phyloP scores from a whole-genome alignment of 2,113 vertebrate species.

The Chlorocebus sabaeus region DNA sequence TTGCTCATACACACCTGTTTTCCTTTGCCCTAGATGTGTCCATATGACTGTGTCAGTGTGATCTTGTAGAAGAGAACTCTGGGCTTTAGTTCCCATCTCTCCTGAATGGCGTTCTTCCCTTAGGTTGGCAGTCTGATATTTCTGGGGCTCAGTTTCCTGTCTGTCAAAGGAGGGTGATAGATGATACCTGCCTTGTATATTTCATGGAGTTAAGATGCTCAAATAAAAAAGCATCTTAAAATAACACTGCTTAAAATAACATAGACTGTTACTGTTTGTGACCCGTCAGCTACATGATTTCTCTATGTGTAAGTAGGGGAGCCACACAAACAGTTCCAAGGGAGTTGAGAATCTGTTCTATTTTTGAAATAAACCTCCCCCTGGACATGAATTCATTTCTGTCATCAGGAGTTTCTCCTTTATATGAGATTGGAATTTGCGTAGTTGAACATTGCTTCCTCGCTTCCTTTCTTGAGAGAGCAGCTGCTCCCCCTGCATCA shows the following conservation, averaged over 20 bases:
- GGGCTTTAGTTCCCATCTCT: not conserved
- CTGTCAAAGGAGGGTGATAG: not conserved
- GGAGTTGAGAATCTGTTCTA: not conserved
- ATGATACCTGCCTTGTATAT: not conserved
- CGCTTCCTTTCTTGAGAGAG: not conserved
- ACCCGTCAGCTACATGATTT: not conserved
- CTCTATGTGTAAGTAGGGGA: not conserved
- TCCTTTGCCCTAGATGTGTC: not conserved
- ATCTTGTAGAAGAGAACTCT: not conserved
- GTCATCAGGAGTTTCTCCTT: not conserved
- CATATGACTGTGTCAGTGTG: not conserved
- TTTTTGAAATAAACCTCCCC: not conserved
- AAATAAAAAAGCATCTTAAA: not conserved
- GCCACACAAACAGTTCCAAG: not conserved
- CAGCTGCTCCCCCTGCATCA: not conserved
- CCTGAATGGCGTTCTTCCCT: not conserved
- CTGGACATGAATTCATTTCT: not conserved
- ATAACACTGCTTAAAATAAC: not conserved
- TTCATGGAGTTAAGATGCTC: not conserved
- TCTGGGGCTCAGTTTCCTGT: not conserved
- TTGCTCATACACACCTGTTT: not conserved
- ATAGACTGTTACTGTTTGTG: not conserved
- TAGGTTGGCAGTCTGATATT: not conserved
- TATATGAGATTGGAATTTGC: not conserved
- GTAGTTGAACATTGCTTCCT: not conserved